These are phyloP conservation scores for Carollia perspicillata DNA, from an alignment of 2,113 vertebrate genomes.

Conservation along the genomic window DNA sequence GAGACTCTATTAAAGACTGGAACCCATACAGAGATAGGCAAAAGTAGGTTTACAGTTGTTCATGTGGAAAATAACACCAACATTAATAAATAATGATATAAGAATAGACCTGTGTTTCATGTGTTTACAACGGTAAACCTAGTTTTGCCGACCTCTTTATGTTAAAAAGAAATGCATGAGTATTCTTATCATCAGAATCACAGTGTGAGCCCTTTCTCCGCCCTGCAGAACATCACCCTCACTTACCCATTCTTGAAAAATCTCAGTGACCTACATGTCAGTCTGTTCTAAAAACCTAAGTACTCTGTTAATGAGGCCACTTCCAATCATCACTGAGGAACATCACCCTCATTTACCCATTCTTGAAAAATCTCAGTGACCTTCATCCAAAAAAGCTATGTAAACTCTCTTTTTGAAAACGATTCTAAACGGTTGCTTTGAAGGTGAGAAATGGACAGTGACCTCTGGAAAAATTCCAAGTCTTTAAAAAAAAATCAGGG, in stretches of 20 bases:
- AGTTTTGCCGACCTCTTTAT: background rate
- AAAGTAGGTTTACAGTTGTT: no score
- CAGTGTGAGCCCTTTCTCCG: background rate
- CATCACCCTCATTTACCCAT: background rate
- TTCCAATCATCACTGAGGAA: background rate
- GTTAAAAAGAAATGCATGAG: background rate
- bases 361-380: background rate
- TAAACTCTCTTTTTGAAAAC: background rate
- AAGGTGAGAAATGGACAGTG: background rate
- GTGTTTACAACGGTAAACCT: background rate
- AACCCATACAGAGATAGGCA: background rate
- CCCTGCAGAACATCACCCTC: no score
- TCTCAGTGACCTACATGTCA: no score
- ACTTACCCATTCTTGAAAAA: no score
- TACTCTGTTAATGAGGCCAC: background rate
- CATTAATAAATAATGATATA: no score
- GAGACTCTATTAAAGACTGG: background rate
- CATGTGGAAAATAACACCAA: no score
- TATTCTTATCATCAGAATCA: background rate
- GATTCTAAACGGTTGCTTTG: conserved; percentile 38
- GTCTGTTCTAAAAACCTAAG: background rate
- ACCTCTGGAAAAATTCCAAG: background rate
- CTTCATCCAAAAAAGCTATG: background rate
- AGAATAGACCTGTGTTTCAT: no score
- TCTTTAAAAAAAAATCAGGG: background rate